Evolutionary conservation across 2,888 invertebrate genomes (phyloP).

Genomic region (Rhagonycha fulva): DNA sequence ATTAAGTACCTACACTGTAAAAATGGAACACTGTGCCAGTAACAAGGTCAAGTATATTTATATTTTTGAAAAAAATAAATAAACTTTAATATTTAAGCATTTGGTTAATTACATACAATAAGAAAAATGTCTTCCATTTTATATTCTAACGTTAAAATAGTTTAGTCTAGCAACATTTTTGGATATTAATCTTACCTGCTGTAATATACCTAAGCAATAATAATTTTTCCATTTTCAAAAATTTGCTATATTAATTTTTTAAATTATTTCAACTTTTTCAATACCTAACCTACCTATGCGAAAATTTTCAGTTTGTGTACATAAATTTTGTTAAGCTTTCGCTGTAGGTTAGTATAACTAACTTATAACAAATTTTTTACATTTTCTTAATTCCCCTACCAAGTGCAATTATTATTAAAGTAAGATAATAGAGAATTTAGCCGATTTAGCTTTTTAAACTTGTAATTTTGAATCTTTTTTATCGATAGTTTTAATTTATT

Average conservation of each 20-base stretch:
- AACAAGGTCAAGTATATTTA: constrained; percentile 33
- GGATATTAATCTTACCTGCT: background rate
- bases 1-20: constrained; percentile 31
- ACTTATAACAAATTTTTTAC: constrained; percentile 4
- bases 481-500: background rate
- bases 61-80: constrained; percentile 7
- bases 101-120: constrained; percentile 3
- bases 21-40: constrained; percentile 37
- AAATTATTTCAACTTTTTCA: background rate
- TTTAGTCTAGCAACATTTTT: background rate
- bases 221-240: background rate
- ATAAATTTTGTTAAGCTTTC: background rate
- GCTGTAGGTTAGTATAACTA: background rate
- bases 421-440: background rate
- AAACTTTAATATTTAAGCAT: constrained; percentile 5
- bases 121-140: constrained; percentile 22
- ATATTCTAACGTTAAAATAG: background rate
- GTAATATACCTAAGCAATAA: background rate
- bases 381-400: constrained; percentile 24
- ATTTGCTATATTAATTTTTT: background rate
- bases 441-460: background rate
- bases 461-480: constrained; percentile 3
- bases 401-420: constrained; percentile 22
- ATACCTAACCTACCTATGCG: background rate
- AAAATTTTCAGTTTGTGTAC: background rate